Conservation (phyloP, 2,113 vertebrate species). For the Genyomyrus donnyi region DNA sequence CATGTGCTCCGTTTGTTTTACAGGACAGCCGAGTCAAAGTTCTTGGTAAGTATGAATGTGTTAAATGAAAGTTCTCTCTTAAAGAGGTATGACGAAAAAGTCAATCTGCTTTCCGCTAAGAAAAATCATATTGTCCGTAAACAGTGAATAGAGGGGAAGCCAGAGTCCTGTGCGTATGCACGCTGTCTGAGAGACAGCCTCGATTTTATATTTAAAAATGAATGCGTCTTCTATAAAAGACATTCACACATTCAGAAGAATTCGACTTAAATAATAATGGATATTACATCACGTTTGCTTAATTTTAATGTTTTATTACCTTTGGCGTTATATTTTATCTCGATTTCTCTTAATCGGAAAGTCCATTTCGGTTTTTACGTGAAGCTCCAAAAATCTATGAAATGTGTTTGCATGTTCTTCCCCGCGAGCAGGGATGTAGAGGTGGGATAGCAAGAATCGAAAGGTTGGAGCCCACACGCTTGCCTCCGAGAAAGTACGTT, state of each 20-base stretch:
- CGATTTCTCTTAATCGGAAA: constrained; percentile 45
- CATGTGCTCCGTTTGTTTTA: neutral
- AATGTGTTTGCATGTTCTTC: constrained; percentile 76
- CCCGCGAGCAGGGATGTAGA: constrained; percentile 72
- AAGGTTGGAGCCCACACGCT: constrained; percentile 61
- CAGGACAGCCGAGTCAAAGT: constrained; percentile 32
- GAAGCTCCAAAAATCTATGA: constrained; percentile 82
- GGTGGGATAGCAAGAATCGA: constrained; percentile 70
- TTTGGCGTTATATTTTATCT: constrained; percentile 8
- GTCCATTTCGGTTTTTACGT: constrained; percentile 91
- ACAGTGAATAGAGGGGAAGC: constrained; percentile 30
- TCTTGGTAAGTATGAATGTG: constrained; percentile 42
- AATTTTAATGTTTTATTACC: constrained; percentile 9
- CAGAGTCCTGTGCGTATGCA: neutral
- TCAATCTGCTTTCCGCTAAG: constrained; percentile 28
- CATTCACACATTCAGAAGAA: constrained; percentile 8
- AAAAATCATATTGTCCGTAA: constrained; percentile 27
- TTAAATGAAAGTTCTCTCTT: constrained; percentile 36
- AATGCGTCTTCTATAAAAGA: constrained; percentile 31
- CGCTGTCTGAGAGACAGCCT: neutral
- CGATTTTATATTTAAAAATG: constrained; percentile 32
- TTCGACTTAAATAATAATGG: neutral
- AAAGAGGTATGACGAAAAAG: constrained; percentile 39
- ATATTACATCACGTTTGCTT: neutral
- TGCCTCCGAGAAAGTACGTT: constrained; percentile 48